Conservation (phyloP, 1,140 invertebrate species). For the Drosophila insularis region DNA sequence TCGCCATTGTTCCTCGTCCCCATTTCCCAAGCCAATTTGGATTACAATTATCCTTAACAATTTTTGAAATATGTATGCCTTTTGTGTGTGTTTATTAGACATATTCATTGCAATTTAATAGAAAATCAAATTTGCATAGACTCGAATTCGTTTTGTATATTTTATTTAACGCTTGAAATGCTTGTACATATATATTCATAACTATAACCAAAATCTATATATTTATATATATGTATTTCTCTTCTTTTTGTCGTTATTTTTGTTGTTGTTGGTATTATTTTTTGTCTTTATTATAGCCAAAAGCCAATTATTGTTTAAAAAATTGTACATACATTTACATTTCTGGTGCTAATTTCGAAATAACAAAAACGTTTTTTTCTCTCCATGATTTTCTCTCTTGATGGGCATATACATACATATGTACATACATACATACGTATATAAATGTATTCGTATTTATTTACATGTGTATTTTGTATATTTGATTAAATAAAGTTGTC, state of each 20-base stretch:
- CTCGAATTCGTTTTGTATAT: conserved; percentile 47
- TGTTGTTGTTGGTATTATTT: background rate
- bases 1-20: background rate
- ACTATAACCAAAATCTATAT: too few relatives aligned
- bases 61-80: conserved; percentile 7
- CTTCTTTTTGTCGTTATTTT: background rate
- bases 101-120: conserved; percentile 24
- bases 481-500: conserved; percentile 76
- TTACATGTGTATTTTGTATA: conserved; percentile 64
- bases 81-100: background rate
- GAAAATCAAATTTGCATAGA: conserved; percentile 47
- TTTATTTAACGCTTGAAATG: conserved; percentile 68
- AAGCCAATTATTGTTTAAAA: conserved; percentile 26
- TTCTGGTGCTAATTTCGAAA: conserved; percentile 52
- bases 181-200: background rate
- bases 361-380: conserved; percentile 43
- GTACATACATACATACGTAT: background rate
- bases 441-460: conserved; percentile 45
- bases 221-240: background rate
- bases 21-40: background rate
- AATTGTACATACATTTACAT: conserved; percentile 54
- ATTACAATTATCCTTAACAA: conserved; percentile 3
- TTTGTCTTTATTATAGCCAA: conserved; percentile 22
- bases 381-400: background rate
- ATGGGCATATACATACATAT: background rate